These are phyloP conservation scores for Thaumetopoea pityocampa DNA, from an alignment of 1,140 invertebrate species.

Conservation along the genomic window DNA sequence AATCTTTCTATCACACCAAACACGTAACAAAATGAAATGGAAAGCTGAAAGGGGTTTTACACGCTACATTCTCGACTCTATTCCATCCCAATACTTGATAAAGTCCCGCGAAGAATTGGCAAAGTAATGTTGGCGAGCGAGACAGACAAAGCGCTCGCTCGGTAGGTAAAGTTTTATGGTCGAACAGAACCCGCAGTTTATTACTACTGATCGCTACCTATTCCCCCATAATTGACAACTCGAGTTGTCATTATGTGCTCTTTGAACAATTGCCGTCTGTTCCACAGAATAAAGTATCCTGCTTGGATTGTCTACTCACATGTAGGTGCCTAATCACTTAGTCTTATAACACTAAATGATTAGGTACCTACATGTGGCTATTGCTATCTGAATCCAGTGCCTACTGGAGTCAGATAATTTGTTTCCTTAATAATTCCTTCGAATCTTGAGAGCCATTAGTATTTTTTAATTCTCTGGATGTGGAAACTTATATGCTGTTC, in stretches of 20 bases:
- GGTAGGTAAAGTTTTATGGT: constrained; percentile 66
- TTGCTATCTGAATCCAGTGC: too few relatives aligned
- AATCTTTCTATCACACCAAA: constrained; percentile 17
- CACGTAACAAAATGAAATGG: too few relatives aligned
- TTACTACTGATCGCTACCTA: constrained; percentile 70
- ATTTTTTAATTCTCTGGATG: too few relatives aligned
- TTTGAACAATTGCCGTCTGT: constrained; percentile 50
- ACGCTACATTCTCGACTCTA: constrained; percentile 37
- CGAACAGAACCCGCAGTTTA: constrained; percentile 67
- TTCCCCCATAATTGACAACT: constrained; percentile 71
- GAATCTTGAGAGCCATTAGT: too few relatives aligned
- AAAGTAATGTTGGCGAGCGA: constrained; percentile 30
- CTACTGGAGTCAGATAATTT: too few relatives aligned
- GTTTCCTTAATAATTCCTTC: too few relatives aligned
- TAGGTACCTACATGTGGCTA: too few relatives aligned
- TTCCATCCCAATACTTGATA: constrained; percentile 14
- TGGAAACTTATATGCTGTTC: too few relatives aligned
- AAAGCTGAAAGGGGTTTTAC: constrained; percentile 7
- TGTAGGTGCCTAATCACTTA: too few relatives aligned
- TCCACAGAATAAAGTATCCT: constrained; percentile 14
- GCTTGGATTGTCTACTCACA: constrained; percentile 2
- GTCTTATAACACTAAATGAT: too few relatives aligned
- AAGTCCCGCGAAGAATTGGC: constrained; percentile 20
- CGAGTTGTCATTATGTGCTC: constrained; percentile 62
- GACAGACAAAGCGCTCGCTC: constrained; percentile 49